These are phyloP conservation scores for Melanostoma mellinum DNA, from an alignment of 2,888 invertebrate genomes.

Conservation along the genomic window DNA sequence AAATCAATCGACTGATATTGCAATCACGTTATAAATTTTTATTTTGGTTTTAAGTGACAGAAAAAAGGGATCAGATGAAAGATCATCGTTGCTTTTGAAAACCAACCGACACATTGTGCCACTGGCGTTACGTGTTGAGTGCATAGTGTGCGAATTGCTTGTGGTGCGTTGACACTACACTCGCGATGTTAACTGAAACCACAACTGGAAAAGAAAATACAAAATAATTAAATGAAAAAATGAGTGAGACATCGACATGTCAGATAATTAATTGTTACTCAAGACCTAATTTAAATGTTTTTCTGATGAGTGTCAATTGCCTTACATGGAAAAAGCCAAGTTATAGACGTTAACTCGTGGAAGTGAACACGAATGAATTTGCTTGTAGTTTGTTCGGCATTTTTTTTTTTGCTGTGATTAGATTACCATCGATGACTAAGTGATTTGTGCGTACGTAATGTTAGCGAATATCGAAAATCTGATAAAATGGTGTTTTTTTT, in stretches of 20 bases:
- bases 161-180: slow-evolving; percentile 67
- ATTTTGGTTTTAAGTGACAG: slow-evolving; percentile 35
- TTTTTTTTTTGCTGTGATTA: background rate
- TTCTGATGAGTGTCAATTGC: slow-evolving; percentile 20
- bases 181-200: slow-evolving; percentile 48
- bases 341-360: too few species aligned
- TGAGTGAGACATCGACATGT: too few species aligned
- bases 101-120: slow-evolving; percentile 17
- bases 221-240: background rate
- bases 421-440: slow-evolving; percentile 22
- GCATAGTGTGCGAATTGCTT: slow-evolving; percentile 63
- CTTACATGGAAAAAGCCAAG: slow-evolving; percentile 13
- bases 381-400: background rate
- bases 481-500: background rate
- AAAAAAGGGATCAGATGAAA: slow-evolving; percentile 37
- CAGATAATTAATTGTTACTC: slow-evolving; percentile 52
- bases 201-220: slow-evolving; percentile 22
- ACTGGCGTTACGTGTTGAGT: slow-evolving; percentile 60
- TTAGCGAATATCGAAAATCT: slow-evolving; percentile 4
- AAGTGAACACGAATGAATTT: too few species aligned
- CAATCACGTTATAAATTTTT: slow-evolving; percentile 17
- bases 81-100: slow-evolving; percentile 31
- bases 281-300: slow-evolving; percentile 66
- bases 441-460: slow-evolving; percentile 13
- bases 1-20: slow-evolving; percentile 28